Evolutionary conservation across 2,888 invertebrate genomes (phyloP).

Genomic region (Lysandra coridon): DNA sequence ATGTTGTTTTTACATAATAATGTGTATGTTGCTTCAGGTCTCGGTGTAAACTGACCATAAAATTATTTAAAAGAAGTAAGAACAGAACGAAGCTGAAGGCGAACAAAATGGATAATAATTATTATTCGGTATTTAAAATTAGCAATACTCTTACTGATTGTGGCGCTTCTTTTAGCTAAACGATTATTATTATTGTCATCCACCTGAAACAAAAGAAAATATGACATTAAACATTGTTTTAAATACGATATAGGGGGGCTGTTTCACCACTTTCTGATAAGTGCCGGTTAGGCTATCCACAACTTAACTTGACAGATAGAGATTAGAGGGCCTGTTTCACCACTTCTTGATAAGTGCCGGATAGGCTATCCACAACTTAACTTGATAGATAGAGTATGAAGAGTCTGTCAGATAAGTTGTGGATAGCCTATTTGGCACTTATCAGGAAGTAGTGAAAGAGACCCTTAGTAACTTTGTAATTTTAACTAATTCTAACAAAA

Average conservation of each 20-base stretch:
- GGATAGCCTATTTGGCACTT: no score
- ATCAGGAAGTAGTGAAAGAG: no score
- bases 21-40: neutral
- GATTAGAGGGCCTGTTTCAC: no score
- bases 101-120: neutral
- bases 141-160: constrained; percentile 58
- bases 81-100: neutral
- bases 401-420: no score
- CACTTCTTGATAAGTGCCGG: no score
- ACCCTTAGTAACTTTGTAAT: neutral
- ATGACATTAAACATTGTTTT: constrained; percentile 3
- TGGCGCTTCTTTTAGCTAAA: constrained; percentile 35
- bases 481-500: neutral
- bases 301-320: no score
- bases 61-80: neutral
- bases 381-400: no score
- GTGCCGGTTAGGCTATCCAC: no score
- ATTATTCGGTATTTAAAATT: neutral
- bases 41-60: neutral
- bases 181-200: constrained; percentile 48
- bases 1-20: no score
- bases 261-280: no score
- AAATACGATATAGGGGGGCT: neutral
- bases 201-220: constrained; percentile 68
- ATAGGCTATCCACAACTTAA: no score